These are phyloP conservation scores for Sepioteuthis lessoniana DNA, from an alignment of 2,888 invertebrate species.

Conservation along the genomic window DNA sequence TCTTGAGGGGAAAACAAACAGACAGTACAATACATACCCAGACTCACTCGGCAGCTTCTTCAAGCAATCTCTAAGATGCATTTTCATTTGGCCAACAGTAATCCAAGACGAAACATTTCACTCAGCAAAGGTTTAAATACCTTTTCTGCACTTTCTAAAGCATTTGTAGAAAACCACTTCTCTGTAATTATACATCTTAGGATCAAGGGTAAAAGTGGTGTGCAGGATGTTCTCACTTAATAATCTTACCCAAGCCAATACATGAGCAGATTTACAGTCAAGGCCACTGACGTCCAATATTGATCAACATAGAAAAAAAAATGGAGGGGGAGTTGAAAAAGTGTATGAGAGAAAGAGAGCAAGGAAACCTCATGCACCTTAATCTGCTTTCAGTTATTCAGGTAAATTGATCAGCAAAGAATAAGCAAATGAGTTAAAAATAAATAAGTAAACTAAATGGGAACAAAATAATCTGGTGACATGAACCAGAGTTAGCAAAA, in stretches of 20 bases:
- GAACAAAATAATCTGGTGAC: neutral
- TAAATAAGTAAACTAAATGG: neutral
- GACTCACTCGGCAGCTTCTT: neutral
- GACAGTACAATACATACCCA: neutral
- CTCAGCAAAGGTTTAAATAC: neutral
- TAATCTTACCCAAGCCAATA: neutral
- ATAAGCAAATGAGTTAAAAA: neutral
- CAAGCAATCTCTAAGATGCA: neutral
- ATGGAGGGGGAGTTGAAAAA: neutral
- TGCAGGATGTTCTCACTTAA: conserved; percentile 15
- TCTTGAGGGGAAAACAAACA: neutral
- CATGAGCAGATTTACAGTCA: conserved; percentile 4
- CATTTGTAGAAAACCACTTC: neutral
- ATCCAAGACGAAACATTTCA: conserved; percentile 21
- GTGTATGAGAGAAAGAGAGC: neutral
- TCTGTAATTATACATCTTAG: neutral
- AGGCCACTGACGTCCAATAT: neutral
- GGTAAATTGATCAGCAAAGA: neutral
- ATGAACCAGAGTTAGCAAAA: neutral
- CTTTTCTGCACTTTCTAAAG: neutral
- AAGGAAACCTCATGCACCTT: neutral
- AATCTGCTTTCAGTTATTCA: neutral
- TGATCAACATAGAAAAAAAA: neutral
- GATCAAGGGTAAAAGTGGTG: neutral
- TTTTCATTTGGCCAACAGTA: neutral